phyloP scores from a whole-genome alignment of 1,140 invertebrate genomes.

The Penaeus vannamei region DNA sequence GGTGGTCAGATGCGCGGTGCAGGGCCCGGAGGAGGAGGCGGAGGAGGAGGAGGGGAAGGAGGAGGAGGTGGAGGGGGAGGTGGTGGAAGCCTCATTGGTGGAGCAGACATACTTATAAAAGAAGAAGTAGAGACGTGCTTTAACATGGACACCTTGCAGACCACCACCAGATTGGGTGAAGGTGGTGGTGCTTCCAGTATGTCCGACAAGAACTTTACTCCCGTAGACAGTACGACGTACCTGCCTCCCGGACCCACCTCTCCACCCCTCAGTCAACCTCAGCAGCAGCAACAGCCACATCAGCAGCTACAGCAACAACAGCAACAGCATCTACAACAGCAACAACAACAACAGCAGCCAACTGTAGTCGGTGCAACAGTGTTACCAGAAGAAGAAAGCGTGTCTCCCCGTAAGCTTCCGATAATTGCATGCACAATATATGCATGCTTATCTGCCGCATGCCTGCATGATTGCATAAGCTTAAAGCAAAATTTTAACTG shows the following conservation, averaged over 20 bases:
- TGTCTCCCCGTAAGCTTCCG: slow-evolving; percentile 53
- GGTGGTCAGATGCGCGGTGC: slow-evolving; percentile 32
- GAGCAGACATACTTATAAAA: slow-evolving; percentile 51
- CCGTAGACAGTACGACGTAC: slow-evolving; percentile 63
- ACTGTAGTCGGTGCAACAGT: slow-evolving; percentile 56
- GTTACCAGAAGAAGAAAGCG: slow-evolving; percentile 55
- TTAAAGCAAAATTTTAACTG: no score
- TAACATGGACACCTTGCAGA: slow-evolving; percentile 60
- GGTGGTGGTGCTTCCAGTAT: slow-evolving; percentile 41
- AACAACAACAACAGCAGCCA: slow-evolving; percentile 60
- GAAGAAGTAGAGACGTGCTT: slow-evolving; percentile 57
- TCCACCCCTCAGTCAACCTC: slow-evolving; percentile 59
- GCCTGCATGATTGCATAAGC: no score
- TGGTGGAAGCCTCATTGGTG: slow-evolving; percentile 39
- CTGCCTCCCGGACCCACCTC: slow-evolving; percentile 58
- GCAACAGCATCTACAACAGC: slow-evolving; percentile 62
- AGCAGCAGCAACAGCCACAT: slow-evolving; percentile 56
- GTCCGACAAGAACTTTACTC: slow-evolving; percentile 49
- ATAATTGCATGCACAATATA: slow-evolving; percentile 21
- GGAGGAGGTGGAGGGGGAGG: slow-evolving; percentile 58
- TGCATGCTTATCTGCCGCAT: not conserved
- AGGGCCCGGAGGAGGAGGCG: slow-evolving; percentile 48
- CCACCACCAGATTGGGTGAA: slow-evolving; percentile 44
- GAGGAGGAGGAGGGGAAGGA: slow-evolving; percentile 56
- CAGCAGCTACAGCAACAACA: slow-evolving; percentile 54